A percentile compares a stretch with the other conserved stretches of the same genome.
These are phyloP conservation scores for Lycopodina hypogea DNA, from an alignment of 37 sponge, comb jelly and placozoan genomes.

Conservation along the genomic window DNA sequence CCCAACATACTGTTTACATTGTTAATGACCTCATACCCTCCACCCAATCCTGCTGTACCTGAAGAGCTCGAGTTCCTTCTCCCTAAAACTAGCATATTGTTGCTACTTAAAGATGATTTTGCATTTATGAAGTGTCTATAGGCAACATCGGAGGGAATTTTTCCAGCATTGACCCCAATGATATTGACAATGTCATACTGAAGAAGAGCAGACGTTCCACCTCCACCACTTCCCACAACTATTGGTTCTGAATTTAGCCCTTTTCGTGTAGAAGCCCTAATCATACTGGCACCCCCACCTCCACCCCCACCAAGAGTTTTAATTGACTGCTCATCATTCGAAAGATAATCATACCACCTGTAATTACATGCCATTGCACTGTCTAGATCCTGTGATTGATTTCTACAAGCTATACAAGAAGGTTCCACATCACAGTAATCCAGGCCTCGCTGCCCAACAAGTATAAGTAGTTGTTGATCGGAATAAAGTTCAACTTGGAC, in stretches of 20 bases:
- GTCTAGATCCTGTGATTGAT: background rate
- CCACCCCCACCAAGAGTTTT: constrained; percentile 44
- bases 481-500: background rate
- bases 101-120: background rate
- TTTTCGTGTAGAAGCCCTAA: background rate
- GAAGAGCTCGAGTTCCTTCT: background rate
- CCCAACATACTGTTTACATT: background rate
- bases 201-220: constrained; percentile 24
- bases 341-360: background rate
- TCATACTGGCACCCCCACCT: constrained; percentile 61
- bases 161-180: background rate
- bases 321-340: background rate
- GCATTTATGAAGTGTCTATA: constrained; percentile 12
- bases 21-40: too few species aligned
- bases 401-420: background rate
- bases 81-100: background rate
- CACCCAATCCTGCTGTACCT: too few species aligned
- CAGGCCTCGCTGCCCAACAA: constrained; percentile 52
- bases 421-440: constrained; percentile 35
- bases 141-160: constrained; percentile 3
- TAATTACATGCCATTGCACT: constrained; percentile 6
- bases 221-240: constrained; percentile 47
- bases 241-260: constrained; percentile 5
- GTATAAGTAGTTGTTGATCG: constrained; percentile 11
- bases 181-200: background rate